Evolutionary conservation across 2,113 vertebrate genomes (phyloP), one percentile per base, ranked within the genome.

Genomic region (Archocentrus centrarchus): DNA sequence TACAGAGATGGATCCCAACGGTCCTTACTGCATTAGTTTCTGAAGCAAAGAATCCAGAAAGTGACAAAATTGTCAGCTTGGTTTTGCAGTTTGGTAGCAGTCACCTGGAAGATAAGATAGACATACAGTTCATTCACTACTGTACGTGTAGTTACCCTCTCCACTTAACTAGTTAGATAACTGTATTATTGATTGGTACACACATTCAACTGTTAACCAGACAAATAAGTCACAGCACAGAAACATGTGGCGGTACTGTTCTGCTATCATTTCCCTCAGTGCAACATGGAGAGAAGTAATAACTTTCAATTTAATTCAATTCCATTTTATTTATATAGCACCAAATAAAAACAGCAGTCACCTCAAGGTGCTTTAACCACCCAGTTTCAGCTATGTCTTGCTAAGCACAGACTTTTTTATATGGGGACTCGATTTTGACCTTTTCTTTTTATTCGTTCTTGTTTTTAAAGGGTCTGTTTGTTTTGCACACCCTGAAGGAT

Each of bases 31-130:
- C 64, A 64, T 86, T 79, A 3, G 70, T 37, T 79, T 92, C 77
- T 68, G 47, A 86, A 81, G 61, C 44, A 80, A 37, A 70, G 80
- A 89, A 59, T 85, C 77, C 47, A 61, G 75, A 50, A 44, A 20
- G 82, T 37, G 20, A 47, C 47, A 62, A 78, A 76, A 77, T 61
- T 41, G 82, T 44, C 41, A 39, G 61, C 58, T 44, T 63, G 70
- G 41, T 37, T 84, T 61, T 81, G 57, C 41, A 76, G 55, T 37
- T 27, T 6, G 18, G 77, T 59, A 47, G 84, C 82, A 85, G 70
- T 91, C 85, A 90, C 89, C 94, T 95, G 83, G 44, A 92, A 90
- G 80, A 93, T 80, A 93, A 79, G 59, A 88, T 62, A 91, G 73
- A 91, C 41, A 75, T 81, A 50, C 61, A 55, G 47, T 73, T 73